Conservation (phyloP, 2,888 invertebrate species). For the Agelastica alni region DNA sequence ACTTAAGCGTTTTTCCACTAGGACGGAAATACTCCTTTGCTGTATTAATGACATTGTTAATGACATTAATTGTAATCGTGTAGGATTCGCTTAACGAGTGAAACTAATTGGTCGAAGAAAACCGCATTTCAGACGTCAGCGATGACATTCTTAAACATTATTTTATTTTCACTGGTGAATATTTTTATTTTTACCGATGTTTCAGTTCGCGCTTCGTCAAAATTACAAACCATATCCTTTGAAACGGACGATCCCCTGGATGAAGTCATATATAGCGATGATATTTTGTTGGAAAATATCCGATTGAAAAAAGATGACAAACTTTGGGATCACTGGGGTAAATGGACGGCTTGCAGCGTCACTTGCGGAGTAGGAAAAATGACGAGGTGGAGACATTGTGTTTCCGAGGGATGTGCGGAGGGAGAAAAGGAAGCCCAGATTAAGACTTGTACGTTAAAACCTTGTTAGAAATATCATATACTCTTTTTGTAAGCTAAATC, state of each 20-base stretch:
- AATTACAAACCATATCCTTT: not conserved
- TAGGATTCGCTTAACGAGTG: too few species aligned
- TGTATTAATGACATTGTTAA: too few species aligned
- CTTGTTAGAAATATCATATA: not conserved
- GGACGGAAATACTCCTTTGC: too few species aligned
- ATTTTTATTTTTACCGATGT: too few species aligned
- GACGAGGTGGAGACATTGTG: slow-evolving; percentile 59
- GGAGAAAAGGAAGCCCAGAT: slow-evolving; percentile 61
- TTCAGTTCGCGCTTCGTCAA: too few species aligned
- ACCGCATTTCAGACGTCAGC: too few species aligned
- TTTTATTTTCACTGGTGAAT: too few species aligned
- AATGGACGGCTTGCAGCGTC: slow-evolving; percentile 58
- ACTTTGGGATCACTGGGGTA: slow-evolving; percentile 59
- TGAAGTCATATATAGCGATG: slow-evolving; percentile 31
- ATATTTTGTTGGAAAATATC: slow-evolving; percentile 14
- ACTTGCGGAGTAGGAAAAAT: slow-evolving; percentile 58
- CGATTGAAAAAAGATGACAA: slow-evolving; percentile 44
- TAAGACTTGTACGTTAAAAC: slow-evolving; percentile 54
- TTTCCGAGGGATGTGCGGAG: slow-evolving; percentile 55
- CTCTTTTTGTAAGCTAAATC: too few species aligned
- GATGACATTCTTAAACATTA: too few species aligned
- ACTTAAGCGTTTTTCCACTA: too few species aligned
- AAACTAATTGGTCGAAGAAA: too few species aligned
- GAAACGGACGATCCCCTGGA: slow-evolving; percentile 22
- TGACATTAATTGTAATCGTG: too few species aligned